Evolutionary conservation across 2,888 invertebrate species (phyloP).

Genomic region (Gymnosoma rotundatum): DNA sequence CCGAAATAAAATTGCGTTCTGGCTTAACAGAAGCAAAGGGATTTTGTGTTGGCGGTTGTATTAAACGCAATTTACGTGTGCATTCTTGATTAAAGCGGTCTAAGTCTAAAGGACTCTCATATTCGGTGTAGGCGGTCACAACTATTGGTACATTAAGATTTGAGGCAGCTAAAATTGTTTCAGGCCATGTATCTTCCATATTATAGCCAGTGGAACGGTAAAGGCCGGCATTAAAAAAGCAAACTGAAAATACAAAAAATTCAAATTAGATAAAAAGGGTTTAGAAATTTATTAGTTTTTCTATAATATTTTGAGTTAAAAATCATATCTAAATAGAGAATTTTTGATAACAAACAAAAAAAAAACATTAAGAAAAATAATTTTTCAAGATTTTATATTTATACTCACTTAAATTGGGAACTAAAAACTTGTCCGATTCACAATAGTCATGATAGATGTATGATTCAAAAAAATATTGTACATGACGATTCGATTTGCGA

Average conservation of each 20-base stretch:
- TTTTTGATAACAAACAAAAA: background rate
- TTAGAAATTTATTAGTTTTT: no score
- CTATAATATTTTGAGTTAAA: no score
- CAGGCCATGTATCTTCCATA: constrained; percentile 86
- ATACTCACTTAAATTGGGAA: constrained; percentile 84
- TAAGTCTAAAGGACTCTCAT: constrained; percentile 86
- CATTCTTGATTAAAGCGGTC: constrained; percentile 84
- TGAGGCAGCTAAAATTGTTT: constrained; percentile 85
- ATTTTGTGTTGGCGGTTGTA: constrained; percentile 85
- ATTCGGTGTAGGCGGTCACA: constrained; percentile 87
- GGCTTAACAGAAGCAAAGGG: constrained; percentile 87
- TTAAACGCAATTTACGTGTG: constrained; percentile 82
- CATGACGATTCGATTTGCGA: constrained; percentile 82
- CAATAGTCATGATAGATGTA: constrained; percentile 83
- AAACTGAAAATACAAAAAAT: constrained; percentile 82
- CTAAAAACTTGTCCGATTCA: constrained; percentile 79
- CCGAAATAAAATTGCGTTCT: constrained; percentile 89
- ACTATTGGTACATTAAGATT: constrained; percentile 85
- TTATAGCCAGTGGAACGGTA: constrained; percentile 86
- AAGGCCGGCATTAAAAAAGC: constrained; percentile 88
- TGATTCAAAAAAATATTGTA: constrained; percentile 83
- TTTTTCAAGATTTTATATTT: background rate
- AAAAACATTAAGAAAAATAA: background rate
- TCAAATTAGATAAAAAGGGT: no score
- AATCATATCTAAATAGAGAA: background rate